A percentile compares a stretch with the other conserved stretches of the same genome.
phyloP scores from a whole-genome alignment of 2,797 vertebrate genomes.

The Epinephelus coioides region DNA sequence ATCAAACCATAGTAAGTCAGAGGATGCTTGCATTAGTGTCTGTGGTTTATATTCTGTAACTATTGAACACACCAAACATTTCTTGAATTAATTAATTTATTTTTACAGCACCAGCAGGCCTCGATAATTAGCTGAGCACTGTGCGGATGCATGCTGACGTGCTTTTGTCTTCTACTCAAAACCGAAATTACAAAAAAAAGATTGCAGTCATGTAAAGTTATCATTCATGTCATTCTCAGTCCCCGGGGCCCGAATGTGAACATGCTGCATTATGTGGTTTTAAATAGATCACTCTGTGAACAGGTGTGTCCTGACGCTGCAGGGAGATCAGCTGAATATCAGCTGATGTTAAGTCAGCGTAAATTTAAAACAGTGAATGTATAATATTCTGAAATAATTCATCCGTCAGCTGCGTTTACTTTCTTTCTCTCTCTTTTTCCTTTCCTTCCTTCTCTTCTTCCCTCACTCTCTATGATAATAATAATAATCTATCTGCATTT shows the following conservation, averaged over 20 bases:
- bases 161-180: background rate
- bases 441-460: slow-evolving; percentile 7
- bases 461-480: slow-evolving; percentile 66
- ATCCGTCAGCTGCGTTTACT: no score
- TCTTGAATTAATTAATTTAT: background rate
- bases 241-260: background rate
- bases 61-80: background rate
- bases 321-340: slow-evolving; percentile 15
- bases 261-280: background rate
- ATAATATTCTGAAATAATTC: background rate
- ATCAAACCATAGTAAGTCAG: background rate
- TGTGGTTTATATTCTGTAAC: background rate
- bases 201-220: background rate
- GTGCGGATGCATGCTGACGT: background rate
- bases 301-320: background rate
- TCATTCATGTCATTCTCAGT: background rate
- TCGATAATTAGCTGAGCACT: background rate
- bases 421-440: background rate
- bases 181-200: background rate
- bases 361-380: background rate
- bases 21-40: background rate
- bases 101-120: background rate
- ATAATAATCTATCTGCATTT: slow-evolving; percentile 89
- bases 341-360: background rate
- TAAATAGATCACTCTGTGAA: background rate